phyloP scores from a whole-genome alignment of 2,113 vertebrate species.

The Phyllopteryx taeniolatus region DNA sequence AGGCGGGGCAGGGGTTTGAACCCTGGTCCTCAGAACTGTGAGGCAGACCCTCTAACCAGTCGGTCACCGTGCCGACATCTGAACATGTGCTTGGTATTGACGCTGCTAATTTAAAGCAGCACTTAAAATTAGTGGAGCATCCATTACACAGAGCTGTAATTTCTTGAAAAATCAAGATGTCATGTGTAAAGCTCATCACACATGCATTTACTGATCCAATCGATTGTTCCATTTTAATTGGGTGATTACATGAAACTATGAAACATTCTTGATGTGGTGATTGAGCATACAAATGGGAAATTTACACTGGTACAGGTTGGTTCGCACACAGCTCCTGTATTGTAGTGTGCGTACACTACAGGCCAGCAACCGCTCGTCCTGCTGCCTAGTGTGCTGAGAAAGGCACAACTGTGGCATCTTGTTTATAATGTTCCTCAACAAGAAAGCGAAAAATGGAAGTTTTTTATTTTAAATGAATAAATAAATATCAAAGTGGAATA shows the following conservation, averaged over 20 bases:
- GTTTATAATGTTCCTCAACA: background rate
- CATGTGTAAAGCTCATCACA: background rate
- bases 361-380: background rate
- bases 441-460: background rate
- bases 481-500: background rate
- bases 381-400: constrained; percentile 16
- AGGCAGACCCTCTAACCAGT: too few species aligned
- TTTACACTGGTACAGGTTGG: background rate
- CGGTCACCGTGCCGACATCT: background rate
- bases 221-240: background rate
- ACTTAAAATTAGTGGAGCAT: constrained; percentile 11
- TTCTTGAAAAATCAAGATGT: background rate
- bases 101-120: constrained; percentile 9
- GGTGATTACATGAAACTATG: background rate
- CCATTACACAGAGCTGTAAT: background rate
- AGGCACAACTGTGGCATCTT: constrained; percentile 13
- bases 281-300: background rate
- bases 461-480: background rate
- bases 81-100: constrained; percentile 15
- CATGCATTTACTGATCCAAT: background rate
- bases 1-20: too few species aligned
- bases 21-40: too few species aligned
- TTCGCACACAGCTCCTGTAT: background rate
- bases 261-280: background rate
- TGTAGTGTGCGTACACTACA: background rate